These are phyloP conservation scores for Nasonia giraulti DNA, from an alignment of 1,140 invertebrate genomes.

Conservation along the genomic window DNA sequence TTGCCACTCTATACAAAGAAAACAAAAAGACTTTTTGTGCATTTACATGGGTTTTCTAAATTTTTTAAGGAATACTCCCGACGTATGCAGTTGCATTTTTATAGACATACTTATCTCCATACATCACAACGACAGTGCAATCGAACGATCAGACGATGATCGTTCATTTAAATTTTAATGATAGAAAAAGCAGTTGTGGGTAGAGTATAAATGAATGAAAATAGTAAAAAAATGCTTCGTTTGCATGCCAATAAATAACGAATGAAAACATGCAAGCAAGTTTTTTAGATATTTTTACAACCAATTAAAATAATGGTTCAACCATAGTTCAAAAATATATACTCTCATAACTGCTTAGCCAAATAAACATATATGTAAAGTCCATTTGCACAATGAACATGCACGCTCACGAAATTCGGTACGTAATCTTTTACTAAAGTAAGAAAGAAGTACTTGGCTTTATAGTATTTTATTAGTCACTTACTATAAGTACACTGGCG, in stretches of 20 bases:
- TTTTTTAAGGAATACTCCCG: neutral
- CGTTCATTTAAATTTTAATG: neutral
- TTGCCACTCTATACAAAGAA: neutral
- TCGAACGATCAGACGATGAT: neutral
- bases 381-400: constrained; percentile 7
- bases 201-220: neutral
- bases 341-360: neutral
- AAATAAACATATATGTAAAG: constrained; percentile 9
- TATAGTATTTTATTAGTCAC: no score
- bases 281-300: neutral
- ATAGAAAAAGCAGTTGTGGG: neutral
- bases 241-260: neutral
- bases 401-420: constrained; percentile 2
- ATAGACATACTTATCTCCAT: constrained; percentile 10
- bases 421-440: constrained; percentile 24
- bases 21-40: constrained; percentile 9
- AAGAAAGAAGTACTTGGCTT: neutral
- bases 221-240: neutral
- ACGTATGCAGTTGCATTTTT: neutral
- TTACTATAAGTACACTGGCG: neutral
- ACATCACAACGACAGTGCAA: neutral
- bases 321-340: neutral
- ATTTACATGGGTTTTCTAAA: constrained; percentile 26
- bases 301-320: neutral
- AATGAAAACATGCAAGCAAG: neutral